Evolutionary conservation across 2,113 vertebrate species (phyloP).

Genomic region (Varanus salvator): DNA sequence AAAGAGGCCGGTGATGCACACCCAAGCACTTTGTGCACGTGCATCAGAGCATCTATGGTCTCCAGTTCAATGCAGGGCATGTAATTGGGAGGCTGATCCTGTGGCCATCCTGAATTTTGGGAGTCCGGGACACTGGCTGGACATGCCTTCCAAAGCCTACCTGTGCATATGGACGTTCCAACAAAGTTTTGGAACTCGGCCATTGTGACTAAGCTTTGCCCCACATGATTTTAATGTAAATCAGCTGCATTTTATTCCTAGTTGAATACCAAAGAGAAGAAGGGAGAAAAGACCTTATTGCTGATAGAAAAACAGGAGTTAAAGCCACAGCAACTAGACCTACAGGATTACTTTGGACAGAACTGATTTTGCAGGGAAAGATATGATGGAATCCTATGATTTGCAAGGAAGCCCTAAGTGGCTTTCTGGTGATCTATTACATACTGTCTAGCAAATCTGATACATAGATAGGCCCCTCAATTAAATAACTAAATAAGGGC

Average conservation of each 20-base stretch:
- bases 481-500: not conserved
- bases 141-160: not conserved
- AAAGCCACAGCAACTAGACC: not conserved
- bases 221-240: not conserved
- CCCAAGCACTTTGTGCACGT: not conserved
- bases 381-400: not conserved
- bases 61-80: not conserved
- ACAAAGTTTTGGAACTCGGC: not conserved
- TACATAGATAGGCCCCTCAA: not conserved
- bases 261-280: not conserved
- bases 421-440: not conserved
- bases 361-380: not conserved
- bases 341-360: not conserved
- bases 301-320: not conserved
- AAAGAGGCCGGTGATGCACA: not conserved
- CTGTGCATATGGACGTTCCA: not conserved
- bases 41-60: not conserved
- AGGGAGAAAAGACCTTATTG: not conserved
- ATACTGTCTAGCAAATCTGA: not conserved
- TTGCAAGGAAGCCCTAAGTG: not conserved
- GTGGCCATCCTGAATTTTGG: not conserved
- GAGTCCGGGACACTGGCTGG: not conserved
- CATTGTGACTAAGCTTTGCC: not conserved
- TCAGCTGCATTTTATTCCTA: not conserved
- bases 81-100: not conserved